These are phyloP conservation scores for Athene noctua DNA, from an alignment of 2,113 vertebrate genomes.

Conservation along the genomic window DNA sequence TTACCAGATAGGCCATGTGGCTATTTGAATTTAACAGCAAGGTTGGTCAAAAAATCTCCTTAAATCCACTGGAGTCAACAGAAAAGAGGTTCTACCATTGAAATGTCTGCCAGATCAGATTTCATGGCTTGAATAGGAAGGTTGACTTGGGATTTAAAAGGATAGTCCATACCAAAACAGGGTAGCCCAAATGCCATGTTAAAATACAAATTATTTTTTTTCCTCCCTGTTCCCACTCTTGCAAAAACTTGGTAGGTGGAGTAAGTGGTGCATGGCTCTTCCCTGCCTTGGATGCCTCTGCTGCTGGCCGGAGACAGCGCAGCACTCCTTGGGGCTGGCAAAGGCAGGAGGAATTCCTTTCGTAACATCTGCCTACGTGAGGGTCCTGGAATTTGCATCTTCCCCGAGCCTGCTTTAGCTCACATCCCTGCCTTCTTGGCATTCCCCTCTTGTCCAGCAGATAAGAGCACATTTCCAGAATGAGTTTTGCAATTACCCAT, in stretches of 20 bases:
- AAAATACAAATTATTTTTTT: neutral
- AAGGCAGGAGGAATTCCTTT: conserved; percentile 45
- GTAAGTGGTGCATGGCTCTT: neutral
- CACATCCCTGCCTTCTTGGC: conserved; percentile 38
- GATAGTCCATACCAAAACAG: neutral
- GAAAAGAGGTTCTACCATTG: neutral
- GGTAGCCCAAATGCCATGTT: neutral
- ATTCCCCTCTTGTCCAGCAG: conserved; percentile 35
- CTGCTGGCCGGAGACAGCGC: neutral
- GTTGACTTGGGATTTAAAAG: neutral
- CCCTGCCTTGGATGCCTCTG: neutral
- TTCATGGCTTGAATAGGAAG: neutral
- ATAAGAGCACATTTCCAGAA: conserved; percentile 57
- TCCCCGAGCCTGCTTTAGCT: conserved; percentile 57
- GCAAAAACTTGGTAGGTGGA: neutral
- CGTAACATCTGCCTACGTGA: conserved; percentile 37
- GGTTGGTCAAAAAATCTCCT: neutral
- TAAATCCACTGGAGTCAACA: neutral
- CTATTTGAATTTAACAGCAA: neutral
- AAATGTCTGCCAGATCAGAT: neutral
- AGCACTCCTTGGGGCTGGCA: neutral
- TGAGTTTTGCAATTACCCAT: conserved; percentile 50
- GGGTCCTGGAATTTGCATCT: conserved; percentile 35
- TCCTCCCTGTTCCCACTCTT: neutral
- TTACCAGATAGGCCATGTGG: neutral